Conservation (phyloP, 2,113 vertebrate genomes). For the Isichthys henryi region DNA sequence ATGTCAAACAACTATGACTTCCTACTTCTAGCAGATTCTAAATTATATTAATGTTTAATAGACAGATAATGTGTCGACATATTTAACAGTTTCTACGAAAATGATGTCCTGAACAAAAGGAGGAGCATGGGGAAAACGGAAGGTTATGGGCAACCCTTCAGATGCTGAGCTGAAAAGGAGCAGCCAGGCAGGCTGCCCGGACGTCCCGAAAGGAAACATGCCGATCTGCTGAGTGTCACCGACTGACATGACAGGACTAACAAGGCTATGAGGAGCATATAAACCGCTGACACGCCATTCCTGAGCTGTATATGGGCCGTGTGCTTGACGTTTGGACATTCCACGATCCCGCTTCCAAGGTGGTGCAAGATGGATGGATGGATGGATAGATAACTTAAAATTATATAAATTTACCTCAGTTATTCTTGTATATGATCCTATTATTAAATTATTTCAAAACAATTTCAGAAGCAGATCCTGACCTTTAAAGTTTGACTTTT, state of each 20-base stretch:
- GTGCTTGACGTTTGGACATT: neutral
- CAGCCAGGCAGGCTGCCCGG: neutral
- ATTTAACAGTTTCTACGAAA: neutral
- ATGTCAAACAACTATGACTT: neutral
- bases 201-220: neutral
- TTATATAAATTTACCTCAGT: neutral
- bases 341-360: neutral
- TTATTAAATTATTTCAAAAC: neutral
- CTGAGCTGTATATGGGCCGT: neutral
- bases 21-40: neutral
- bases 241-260: neutral
- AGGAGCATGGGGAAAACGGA: neutral
- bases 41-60: neutral
- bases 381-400: neutral
- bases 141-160: neutral
- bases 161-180: neutral
- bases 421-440: neutral
- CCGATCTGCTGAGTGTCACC: neutral
- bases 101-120: neutral
- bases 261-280: neutral
- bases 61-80: neutral
- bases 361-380: neutral
- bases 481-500: neutral
- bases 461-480: neutral
- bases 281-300: neutral